Evolutionary conservation across 53 echinoderm and acorn worm species (phyloP).

Genomic region (Luidia sarsii): DNA sequence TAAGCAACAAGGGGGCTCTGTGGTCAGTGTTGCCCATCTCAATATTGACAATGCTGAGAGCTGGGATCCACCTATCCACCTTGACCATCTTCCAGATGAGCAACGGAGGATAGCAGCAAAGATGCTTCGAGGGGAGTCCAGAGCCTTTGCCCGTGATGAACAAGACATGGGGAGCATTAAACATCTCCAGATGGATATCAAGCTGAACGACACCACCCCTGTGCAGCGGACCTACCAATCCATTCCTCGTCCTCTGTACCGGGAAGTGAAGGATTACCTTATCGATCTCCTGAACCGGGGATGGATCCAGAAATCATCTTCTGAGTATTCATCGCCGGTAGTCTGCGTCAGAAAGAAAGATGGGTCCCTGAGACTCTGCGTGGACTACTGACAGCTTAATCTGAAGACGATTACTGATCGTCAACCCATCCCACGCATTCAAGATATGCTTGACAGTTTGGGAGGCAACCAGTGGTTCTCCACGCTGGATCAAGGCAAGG

Average conservation of each 20-base stretch:
- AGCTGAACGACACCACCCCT: constrained; percentile 26
- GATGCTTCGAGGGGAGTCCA: constrained; percentile 12
- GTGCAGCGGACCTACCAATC: constrained; percentile 59
- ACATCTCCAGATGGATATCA: constrained; percentile 39
- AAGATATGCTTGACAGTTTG: constrained; percentile 13
- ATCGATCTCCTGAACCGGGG: constrained; percentile 42
- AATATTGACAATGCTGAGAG: no score
- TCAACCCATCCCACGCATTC: constrained; percentile 49
- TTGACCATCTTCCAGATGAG: background rate
- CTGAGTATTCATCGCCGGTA: constrained; percentile 60
- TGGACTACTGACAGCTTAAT: constrained; percentile 33
- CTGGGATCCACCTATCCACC: constrained; percentile 1
- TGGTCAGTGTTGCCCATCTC: no score
- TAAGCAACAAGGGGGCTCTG: no score
- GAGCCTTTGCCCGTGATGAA: constrained; percentile 15
- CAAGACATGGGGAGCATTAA: constrained; percentile 32
- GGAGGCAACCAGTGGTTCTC: constrained; percentile 38
- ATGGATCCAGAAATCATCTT: constrained; percentile 65
- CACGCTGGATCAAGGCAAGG: constrained; percentile 45
- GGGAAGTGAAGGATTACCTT: no score
- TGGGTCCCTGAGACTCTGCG: constrained; percentile 51
- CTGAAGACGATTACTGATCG: constrained; percentile 38
- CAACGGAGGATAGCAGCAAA: background rate
- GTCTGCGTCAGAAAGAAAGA: constrained; percentile 67
- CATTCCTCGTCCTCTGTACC: constrained; percentile 47